Percentiles rank a stretch among this genome's conserved stretches.
Evolutionary conservation across 2,797 vertebrate genomes (phyloP).

Genomic region (Gallirallus australis): DNA sequence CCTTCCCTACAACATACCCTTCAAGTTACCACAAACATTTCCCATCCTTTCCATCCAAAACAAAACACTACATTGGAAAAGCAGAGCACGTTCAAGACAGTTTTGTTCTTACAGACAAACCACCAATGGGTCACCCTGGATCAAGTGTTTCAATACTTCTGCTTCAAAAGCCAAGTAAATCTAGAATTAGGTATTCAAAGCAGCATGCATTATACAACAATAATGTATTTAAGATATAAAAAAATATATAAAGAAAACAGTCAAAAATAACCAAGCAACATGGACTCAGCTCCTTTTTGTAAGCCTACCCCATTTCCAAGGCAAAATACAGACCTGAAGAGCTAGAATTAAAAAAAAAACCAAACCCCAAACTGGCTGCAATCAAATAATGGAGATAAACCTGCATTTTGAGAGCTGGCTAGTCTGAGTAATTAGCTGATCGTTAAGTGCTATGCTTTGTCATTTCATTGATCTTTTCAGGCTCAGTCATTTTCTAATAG

Average conservation of each 20-base stretch:
- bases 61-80: neutral
- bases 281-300: neutral
- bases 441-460: neutral
- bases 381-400: neutral
- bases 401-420: neutral
- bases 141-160: rapidly evolving
- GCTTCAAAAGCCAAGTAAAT: neutral
- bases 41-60: neutral
- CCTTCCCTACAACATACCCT: rapidly evolving
- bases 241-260: neutral
- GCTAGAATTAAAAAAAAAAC: neutral
- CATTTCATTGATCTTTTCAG: constrained; percentile 17
- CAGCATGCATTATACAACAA: neutral
- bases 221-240: too few species aligned
- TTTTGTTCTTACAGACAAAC: neutral
- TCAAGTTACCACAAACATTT: neutral
- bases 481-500: neutral
- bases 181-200: neutral
- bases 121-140: neutral
- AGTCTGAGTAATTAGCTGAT: constrained; percentile 12
- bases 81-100: neutral
- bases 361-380: neutral
- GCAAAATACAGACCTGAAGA: neutral
- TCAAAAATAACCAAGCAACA: neutral
- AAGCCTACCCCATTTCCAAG: neutral